Evolutionary conservation across 2,113 vertebrate species (phyloP), one percentile per base, ranked within the genome.

Genomic region (Callopanchax toddi): DNA sequence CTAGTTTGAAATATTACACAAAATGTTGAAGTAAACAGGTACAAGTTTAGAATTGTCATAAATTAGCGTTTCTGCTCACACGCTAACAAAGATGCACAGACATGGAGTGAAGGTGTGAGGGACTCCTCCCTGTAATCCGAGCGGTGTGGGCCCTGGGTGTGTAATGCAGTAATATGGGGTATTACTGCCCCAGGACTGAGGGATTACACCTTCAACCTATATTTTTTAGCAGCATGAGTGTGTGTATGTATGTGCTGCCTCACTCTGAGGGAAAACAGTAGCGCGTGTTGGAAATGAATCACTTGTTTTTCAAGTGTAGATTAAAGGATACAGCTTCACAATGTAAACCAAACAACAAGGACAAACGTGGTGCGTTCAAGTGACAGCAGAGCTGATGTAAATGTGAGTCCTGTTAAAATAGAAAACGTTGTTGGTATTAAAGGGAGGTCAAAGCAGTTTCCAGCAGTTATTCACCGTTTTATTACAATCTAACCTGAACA

Each of bases 151-250:
- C 76, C 85, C 79, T 68, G 65, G 76, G 86, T 86, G 86, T 78
- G 76, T 91, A 91, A 92, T 91, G 85, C 88, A 89, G 87, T 91
- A 91, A 92, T 92, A 76, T 87, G 81, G 70, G 84, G 80, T 85
- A 91, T 91, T 91, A 92, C 76, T 74, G 71, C 84, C 78, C 78
- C 79, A 71, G 81, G 83, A 81, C 74, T 6, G 65, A 71, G 69
- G 50, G 81, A 88, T 86, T 79, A 86, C 82, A 83, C 80, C 61
- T 29, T 77, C 65, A 89, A 84, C 84, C 81, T 87, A 84, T 89
- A 87, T 91, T 93, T 43, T 89, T 79, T 51, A 87, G 68, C 90
- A 88, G 82, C 81, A 22, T 78, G 82, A 71, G 42, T 3, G 29
- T 44, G 48, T 65, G 46, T 60, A 57, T 76, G 64, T 34, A 67